Base-by-base conservation (phyloP, 2,113 vertebrate genomes). In the Narcine bancroftii region DNA sequence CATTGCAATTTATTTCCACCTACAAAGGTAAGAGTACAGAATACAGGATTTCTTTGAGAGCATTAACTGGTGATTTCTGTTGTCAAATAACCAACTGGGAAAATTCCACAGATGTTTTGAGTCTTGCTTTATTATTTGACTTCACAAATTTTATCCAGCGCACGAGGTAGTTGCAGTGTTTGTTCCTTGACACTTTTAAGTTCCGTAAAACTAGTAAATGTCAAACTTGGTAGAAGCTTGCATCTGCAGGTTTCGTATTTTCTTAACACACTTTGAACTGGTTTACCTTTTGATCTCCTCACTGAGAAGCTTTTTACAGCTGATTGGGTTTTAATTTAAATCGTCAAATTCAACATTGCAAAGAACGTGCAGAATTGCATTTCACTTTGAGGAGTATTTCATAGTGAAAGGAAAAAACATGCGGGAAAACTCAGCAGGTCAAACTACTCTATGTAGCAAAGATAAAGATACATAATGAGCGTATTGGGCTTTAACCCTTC, bases 11-110 rank as follows among this genome's bases (percentile, higher is more conserved):
- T 94, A 69, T 29, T 36, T 45, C 63, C 13, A 66, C 56, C 36
- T n/a, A 0, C 24, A 95, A 95, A 96, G 96, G 95, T 96, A 94
- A 96, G 97, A 97, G 96, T 97, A 96, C 97, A 96, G 94, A 94
- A 94, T 96, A 94, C 92, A 93, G 94, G 93, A 92, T 94, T 93
- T 93, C 93, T 91, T 92, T 83, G 91, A 39, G 45, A 69, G 26
- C 11, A 10, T 91, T 69, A 89, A 91, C 89, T n/a, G 42, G 5
- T 6, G 33, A 63, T 87, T 36, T 91, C 63, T 10, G 3, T 29
- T 39, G 63, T 47, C 24, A 42, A 65, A 91, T 69, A 63, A 87
- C 36, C 21, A 50, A 81, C n/a, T 81, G 85, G 45, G 39, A 21
- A 71, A 69, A 91, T 91, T 29, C 42, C 89, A 91, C 89, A 47